Evolutionary conservation across 2,888 invertebrate species (phyloP).

Genomic region (Bursaphelenchus okinawaensis): DNA sequence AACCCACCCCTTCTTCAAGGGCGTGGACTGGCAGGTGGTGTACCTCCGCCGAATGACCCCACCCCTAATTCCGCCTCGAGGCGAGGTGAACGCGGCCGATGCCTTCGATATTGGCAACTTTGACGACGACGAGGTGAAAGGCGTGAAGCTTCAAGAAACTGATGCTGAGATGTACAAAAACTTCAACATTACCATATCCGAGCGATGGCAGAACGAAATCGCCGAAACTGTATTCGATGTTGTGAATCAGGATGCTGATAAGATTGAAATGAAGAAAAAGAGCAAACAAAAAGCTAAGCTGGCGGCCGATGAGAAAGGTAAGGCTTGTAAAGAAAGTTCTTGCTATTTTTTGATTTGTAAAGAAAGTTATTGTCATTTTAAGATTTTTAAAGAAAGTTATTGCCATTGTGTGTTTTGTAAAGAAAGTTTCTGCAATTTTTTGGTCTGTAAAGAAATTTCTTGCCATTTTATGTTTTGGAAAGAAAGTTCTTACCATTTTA

Average conservation of each 20-base stretch:
- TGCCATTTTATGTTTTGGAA: too few species aligned
- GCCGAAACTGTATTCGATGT: constrained; percentile 63
- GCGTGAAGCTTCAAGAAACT: constrained; percentile 78
- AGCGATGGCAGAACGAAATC: constrained; percentile 97
- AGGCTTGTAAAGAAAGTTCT: too few species aligned
- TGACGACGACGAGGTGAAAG: constrained; percentile 98
- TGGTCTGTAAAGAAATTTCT: too few species aligned
- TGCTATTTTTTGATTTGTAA: too few species aligned
- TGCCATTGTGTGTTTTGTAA: too few species aligned
- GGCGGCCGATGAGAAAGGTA: constrained; percentile 87
- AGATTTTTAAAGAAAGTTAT: too few species aligned
- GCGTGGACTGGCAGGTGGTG: constrained; percentile 98
- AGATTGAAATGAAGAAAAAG: constrained; percentile 84
- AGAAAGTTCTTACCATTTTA: too few species aligned
- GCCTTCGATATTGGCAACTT: constrained; percentile 95
- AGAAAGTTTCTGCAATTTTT: too few species aligned
- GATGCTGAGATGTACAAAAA: constrained; percentile 98
- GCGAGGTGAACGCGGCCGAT: constrained; percentile 98
- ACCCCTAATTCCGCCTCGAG: constrained; percentile 92
- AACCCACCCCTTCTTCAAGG: constrained; percentile 91
- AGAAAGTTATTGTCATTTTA: too few species aligned
- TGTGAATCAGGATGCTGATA: constrained; percentile 93
- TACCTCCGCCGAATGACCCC: constrained; percentile 74
- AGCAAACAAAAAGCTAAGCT: constrained; percentile 89
- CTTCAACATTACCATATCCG: constrained; percentile 95